Conservation (phyloP, 2,888 invertebrate genomes). For the Meghimatium bilineatum region DNA sequence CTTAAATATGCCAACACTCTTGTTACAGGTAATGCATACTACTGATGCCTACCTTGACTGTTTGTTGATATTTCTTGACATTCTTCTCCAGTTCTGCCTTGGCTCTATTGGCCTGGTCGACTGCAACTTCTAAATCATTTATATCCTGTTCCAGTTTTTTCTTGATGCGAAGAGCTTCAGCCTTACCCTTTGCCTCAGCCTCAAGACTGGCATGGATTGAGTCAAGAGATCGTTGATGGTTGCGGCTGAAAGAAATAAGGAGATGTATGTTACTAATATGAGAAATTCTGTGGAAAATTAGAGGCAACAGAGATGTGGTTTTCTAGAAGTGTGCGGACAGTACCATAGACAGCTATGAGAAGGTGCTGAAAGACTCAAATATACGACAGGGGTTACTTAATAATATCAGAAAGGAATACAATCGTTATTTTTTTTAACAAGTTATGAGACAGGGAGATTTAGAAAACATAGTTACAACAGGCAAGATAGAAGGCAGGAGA, state of each 20-base stretch:
- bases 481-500: no score
- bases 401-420: no score
- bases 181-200: conserved; percentile 99
- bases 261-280: no score
- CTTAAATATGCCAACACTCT: background rate
- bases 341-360: no score
- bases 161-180: conserved; percentile 99
- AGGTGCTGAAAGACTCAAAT: no score
- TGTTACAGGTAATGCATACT: conserved; percentile 2
- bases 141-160: conserved; percentile 99
- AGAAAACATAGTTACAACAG: no score
- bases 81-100: conserved; percentile 99
- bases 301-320: no score
- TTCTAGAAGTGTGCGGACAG: no score
- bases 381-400: no score
- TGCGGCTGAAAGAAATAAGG: conserved; percentile 86
- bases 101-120: conserved; percentile 99
- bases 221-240: conserved; percentile 99
- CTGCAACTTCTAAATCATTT: conserved; percentile 98
- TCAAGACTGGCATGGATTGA: conserved; percentile 99
- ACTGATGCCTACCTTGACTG: conserved; percentile 84
- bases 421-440: no score
- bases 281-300: no score
- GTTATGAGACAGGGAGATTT: no score
- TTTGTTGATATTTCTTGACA: conserved; percentile 98